A percentile compares a stretch with the other conserved stretches of the same genome.
These are phyloP conservation scores for Entelurus aequoreus DNA, from an alignment of 2,113 vertebrate genomes.

Conservation along the genomic window DNA sequence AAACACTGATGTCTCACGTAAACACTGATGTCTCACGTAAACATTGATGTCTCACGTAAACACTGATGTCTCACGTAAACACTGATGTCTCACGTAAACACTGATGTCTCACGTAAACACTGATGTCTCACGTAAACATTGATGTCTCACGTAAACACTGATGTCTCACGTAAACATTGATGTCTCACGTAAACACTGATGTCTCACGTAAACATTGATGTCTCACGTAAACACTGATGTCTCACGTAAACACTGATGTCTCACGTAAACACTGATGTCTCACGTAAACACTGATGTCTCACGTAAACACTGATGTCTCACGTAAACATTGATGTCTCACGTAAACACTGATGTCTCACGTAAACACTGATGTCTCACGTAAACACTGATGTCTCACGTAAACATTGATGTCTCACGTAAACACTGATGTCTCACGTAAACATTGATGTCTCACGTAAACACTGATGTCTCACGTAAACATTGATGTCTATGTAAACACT, in stretches of 20 bases:
- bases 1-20: neutral
- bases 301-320: neutral
- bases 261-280: slow-evolving; percentile 28
- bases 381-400: neutral
- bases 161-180: neutral
- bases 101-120: slow-evolving; percentile 20
- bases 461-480: slow-evolving; percentile 20
- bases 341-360: slow-evolving; percentile 22
- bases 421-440: slow-evolving; percentile 22
- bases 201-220: slow-evolving; percentile 29
- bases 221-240: neutral
- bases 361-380: too few relatives aligned
- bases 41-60: slow-evolving; percentile 23
- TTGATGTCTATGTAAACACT: slow-evolving; percentile 26
- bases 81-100: neutral
- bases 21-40: slow-evolving; percentile 20
- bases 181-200: slow-evolving; percentile 23
- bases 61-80: too few relatives aligned
- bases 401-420: slow-evolving; percentile 21
- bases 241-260: slow-evolving; percentile 9
- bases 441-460: neutral
- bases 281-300: too few relatives aligned
- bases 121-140: slow-evolving; percentile 24
- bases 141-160: neutral
- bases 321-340: slow-evolving; percentile 20